phyloP scores from a whole-genome alignment of 2,797 vertebrate species.

The Spea hammondii region DNA sequence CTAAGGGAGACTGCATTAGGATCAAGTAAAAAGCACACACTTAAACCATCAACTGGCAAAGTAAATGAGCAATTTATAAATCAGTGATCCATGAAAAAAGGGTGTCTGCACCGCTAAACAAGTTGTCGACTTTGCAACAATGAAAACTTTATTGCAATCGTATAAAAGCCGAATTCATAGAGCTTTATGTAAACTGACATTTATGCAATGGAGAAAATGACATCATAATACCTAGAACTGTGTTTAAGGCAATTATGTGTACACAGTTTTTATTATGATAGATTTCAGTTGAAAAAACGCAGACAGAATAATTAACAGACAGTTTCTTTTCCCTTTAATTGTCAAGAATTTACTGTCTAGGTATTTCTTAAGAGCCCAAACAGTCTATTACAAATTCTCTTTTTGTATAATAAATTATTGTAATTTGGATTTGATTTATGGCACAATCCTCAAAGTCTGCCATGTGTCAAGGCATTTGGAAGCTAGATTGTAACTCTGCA shows the following conservation, averaged over 20 bases:
- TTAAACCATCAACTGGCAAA: too few relatives aligned
- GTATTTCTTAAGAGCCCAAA: neutral
- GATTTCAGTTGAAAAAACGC: neutral
- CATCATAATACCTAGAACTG: neutral
- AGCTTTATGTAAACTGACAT: neutral
- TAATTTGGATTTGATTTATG: neutral
- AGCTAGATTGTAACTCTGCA: too few relatives aligned
- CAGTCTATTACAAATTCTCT: neutral
- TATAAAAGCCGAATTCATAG: neutral
- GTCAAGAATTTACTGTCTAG: neutral
- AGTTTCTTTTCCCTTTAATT: neutral
- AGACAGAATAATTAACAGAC: constrained; percentile 4
- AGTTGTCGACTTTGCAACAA: neutral
- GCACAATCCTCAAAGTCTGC: neutral
- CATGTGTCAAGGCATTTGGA: neutral
- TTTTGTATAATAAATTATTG: neutral
- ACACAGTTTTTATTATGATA: neutral
- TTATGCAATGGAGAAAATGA: neutral
- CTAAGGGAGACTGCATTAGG: too few relatives aligned
- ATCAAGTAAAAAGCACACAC: too few relatives aligned
- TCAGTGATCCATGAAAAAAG: too few relatives aligned
- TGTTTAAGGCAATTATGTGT: neutral
- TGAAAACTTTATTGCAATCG: neutral
- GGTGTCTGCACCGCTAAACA: too few relatives aligned
- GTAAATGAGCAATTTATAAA: too few relatives aligned